Evolutionary conservation across 2,113 vertebrate genomes (phyloP).

Genomic region (Cercopithecus mona): DNA sequence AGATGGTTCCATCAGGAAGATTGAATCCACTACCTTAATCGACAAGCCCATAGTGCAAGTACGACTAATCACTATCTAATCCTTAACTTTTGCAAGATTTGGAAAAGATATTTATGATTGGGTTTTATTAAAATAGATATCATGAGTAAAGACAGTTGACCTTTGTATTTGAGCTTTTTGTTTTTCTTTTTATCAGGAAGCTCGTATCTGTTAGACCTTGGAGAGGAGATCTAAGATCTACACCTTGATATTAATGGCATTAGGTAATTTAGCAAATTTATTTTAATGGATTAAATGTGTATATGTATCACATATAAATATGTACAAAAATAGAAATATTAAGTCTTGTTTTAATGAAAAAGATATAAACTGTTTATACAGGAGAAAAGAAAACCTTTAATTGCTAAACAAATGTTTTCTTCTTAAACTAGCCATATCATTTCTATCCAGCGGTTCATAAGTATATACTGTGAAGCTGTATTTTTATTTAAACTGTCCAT

Average conservation of each 20-base stretch:
- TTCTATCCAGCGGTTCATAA: not conserved
- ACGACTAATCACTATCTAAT: not conserved
- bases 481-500: slow-evolving; percentile 21
- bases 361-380: not conserved
- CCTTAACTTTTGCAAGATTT: not conserved
- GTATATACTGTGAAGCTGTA: not conserved
- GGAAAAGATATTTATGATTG: not conserved
- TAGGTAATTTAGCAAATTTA: not conserved
- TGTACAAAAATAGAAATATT: not conserved
- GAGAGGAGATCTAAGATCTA: not conserved
- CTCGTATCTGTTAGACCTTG: not conserved
- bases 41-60: not conserved
- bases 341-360: slow-evolving; percentile 10
- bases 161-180: not conserved
- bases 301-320: not conserved
- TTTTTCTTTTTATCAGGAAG: not conserved
- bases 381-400: not conserved
- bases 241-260: not conserved
- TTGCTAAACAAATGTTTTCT: not conserved
- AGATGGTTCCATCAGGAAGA: not conserved
- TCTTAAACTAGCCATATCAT: not conserved
- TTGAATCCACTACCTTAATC: not conserved
- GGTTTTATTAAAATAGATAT: not conserved
- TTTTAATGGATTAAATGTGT: not conserved
- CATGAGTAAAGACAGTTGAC: not conserved